phyloP scores from a whole-genome alignment of 2,888 invertebrate species.

The Stegana nigrithorax region DNA sequence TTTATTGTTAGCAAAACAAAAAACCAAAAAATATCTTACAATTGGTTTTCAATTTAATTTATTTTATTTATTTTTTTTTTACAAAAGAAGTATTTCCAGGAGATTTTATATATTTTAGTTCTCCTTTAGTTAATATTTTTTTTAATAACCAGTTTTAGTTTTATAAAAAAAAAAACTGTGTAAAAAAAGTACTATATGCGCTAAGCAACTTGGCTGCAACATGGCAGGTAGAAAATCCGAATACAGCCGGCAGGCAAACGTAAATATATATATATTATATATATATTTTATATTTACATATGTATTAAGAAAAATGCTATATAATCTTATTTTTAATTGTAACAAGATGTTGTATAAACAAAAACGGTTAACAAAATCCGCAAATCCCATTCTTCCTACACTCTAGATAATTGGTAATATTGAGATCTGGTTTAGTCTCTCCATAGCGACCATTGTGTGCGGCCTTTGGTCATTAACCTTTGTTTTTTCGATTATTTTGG shows the following conservation, averaged over 20 bases:
- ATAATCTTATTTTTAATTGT: not conserved
- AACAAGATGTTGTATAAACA: not conserved
- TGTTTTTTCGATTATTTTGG: constrained; percentile 83
- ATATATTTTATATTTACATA: not conserved
- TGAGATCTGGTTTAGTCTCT: constrained; percentile 82
- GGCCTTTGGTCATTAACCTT: constrained; percentile 79
- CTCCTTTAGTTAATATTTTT: not conserved
- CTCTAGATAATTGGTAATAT: constrained; percentile 73
- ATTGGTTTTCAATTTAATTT: constrained; percentile 23
- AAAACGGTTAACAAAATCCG: no score
- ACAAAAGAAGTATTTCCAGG: constrained; percentile 48
- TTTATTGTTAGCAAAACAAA: no score
- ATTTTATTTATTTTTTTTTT: constrained; percentile 29
- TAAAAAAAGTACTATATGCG: not conserved
- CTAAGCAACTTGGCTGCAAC: not conserved
- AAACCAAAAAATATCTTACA: no score
- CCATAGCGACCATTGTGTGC: constrained; percentile 79
- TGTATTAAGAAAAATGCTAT: not conserved
- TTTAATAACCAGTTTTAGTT: no score
- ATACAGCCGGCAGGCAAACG: no score
- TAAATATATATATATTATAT: not conserved
- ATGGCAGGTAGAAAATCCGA: no score
- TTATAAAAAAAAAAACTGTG: not conserved
- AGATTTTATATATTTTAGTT: constrained; percentile 33
- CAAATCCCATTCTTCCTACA: constrained; percentile 7